Evolutionary conservation across 1,140 invertebrate species (phyloP), one percentile per base, ranked within the genome.

Genomic region (Palaemon carinicauda): DNA sequence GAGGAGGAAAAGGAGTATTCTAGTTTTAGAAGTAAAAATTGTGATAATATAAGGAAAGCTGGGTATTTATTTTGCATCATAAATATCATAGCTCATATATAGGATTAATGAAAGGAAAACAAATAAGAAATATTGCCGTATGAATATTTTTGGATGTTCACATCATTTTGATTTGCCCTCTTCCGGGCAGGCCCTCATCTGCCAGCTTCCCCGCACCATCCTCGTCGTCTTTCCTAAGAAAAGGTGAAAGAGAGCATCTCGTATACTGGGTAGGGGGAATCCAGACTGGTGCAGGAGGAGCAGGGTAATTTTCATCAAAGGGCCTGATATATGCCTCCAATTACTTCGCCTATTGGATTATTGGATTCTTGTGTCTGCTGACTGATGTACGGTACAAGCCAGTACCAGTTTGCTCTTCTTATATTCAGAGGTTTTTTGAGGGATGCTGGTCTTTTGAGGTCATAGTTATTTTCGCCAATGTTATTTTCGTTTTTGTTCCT

Each of bases 271-370:
- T 29, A 27, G 27, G 41, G 27, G 41, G 69, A 73, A 27, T 19
- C 17, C 19, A 27, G 29, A 27, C 7, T 14, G 41, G 69, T 29
- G 69, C 19, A 41, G 41, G 69, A 73, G 69, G 41, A 41, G 41
- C 21, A 73, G 69, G 51, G 79, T 80, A 80, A 80, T 80, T 80
- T 65, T 80, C 79, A 80, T 80, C 79, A 80, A 80, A 51, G 79
- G 54, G 17, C 54, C 60, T 80, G 79, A 80, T 80, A 80, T 80
- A 80, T 80, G 60, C 79, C 79, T 65, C 60, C 79, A 80, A 80
- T 80, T 80, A 80, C 79, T 69, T 31, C 79, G 79, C 60, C 79
- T 80, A 80, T 80, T 41, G 79, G 79, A 33, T 80, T 80, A 80
- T 80, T 80, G 79, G 79, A 80, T 80, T 69, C 69, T 27, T 54